phyloP scores from a whole-genome alignment of 2,113 vertebrate genomes.

The Carettochelys insculpta region DNA sequence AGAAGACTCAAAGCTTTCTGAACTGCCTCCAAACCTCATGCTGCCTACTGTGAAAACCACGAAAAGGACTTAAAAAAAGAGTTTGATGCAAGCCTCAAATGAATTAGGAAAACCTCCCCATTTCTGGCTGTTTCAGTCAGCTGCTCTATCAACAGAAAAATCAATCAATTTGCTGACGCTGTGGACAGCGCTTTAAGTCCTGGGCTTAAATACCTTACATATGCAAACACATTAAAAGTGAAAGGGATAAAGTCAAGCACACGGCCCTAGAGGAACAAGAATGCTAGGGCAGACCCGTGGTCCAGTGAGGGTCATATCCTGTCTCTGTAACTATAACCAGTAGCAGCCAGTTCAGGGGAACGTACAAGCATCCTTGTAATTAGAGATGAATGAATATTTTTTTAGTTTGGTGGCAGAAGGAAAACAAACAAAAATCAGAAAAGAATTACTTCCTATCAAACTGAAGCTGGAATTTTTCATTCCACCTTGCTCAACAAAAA shows the following conservation, averaged over 20 bases:
- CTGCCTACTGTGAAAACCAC: not conserved
- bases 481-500: no score
- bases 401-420: no score
- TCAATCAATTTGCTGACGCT: not conserved
- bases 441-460: no score
- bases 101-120: not conserved
- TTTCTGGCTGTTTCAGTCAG: not conserved
- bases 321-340: no score
- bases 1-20: not conserved
- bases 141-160: slow-evolving; percentile 21
- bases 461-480: no score
- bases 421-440: no score
- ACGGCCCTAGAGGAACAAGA: not conserved
- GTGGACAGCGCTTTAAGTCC: slow-evolving; percentile 2
- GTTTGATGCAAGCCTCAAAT: not conserved
- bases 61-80: not conserved
- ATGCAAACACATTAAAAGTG: not conserved
- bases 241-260: not conserved
- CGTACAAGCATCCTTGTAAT: not conserved
- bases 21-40: not conserved
- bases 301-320: not conserved
- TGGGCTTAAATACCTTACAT: slow-evolving; percentile 17
- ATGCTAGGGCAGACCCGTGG: not conserved
- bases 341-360: not conserved
- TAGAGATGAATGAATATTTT: no score